Evolutionary conservation across 2,113 vertebrate species (phyloP), one percentile per base, ranked within the genome.

Genomic region (Anguilla rostrata): DNA sequence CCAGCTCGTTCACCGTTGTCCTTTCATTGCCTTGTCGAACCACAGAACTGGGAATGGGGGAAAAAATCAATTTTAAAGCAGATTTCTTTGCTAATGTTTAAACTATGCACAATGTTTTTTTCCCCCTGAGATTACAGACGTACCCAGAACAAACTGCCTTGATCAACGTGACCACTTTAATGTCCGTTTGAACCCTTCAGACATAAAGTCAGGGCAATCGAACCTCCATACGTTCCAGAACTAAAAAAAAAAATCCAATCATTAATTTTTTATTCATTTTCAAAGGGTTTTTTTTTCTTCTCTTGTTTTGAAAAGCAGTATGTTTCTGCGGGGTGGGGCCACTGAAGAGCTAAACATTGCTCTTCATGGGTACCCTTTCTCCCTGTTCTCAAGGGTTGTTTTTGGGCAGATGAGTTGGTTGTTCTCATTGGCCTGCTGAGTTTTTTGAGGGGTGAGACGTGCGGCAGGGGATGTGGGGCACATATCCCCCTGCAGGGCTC

Each of bases 161-260:
- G 3, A 60, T 20, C 2, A 20, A 14, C 9, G 16, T 75, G 26
- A 66, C 20, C 29, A 16, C 9, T 14, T 66, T 26, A 26, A 29
- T 71, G 34, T 86, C 80, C 26, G 34, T 60, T 56, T 82, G 16
- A 81, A 49, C 29, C 7, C 40, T 18, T 39, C 22, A 71, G 78
- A 40, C 40, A 40, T 82, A 40, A 75, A 18, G 60, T 34, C 80
- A 26, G 41, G 60, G 81, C 63, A 14, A 5, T 41, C n/a, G 15
- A 40, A 16, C 79, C 43, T 85, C 60, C 26, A 81, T 43, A 87
- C 84, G 78, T 85, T 85, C 87, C 83, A 79, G 63, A 63, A 82
- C 57, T 29, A 22, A 75, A 83, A 7, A 49, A n/a, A n/a, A n/a
- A n/a, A n/a, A n/a, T 78, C 82, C 43, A 46, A 82, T 81, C 75